Base-by-base conservation (phyloP, 2,888 invertebrate species). In the Philhelius pedissequus region DNA sequence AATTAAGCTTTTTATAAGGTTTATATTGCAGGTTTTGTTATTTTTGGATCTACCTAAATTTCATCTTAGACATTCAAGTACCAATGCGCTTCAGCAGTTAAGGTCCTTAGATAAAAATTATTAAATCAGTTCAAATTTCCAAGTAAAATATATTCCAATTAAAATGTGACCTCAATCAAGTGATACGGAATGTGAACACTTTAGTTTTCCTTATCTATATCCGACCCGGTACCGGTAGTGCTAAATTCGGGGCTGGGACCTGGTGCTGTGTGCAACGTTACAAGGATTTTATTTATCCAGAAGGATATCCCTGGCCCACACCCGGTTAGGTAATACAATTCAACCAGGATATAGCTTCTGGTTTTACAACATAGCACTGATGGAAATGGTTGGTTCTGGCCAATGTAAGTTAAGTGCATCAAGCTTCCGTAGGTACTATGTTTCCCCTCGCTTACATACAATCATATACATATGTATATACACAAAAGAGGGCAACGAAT, bases 401-500 rank as follows among this genome's bases (percentile, higher is more conserved):
- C 18, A 8, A 30, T 18, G 48, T 18, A 9, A 5, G 1, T 30
- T 6, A 52, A 32, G 60, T 45, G 48, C 32, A 48, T 13, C 3
- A 7, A 62, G 25, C 30, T 40, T 74, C 27, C 50, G 64, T 78
- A 8, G 6, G 15, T 13, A n/a, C 13, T 56, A 15, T 48, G 15
- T 35, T 20, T 75, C 58, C 75, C 74, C 75, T 58, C 40, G 18
- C n/a, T n/a, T n/a, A n/a, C n/a, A n/a, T 38, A 32, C 11, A 38
- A 0, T 8, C 1, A 22, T 3, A 20, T 11, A 5, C 13, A 43
- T 35, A 22, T 58, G 11, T 11, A 27, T 11, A 18, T 25, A 35
- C 6, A 56, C 9, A 15, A 25, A 52, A 66, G 68, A 73, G 82
- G 77, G 82, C 82, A 82, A 82, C 52, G 77, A 77, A 82, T 77